Base-by-base conservation (phyloP, 2,888 invertebrate genomes). In the Acanthosepion esculentum region DNA sequence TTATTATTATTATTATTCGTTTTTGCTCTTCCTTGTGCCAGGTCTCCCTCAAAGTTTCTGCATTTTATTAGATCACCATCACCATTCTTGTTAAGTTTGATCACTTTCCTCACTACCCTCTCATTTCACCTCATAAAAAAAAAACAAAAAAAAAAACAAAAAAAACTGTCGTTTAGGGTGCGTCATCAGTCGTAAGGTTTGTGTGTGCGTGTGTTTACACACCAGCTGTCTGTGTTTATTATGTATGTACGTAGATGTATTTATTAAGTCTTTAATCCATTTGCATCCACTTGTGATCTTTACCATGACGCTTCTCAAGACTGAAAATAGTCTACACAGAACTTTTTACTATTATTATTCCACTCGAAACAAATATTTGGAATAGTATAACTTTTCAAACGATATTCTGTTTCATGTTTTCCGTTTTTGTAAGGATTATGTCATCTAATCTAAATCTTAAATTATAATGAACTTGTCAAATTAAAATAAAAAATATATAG, bases 211-310 rank as follows among this genome's bases (percentile, higher is more conserved):
- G 7, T 64, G 23, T 59, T 7, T 64, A 50, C 15, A 50, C 29
- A 64, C 64, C 64, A 64, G 64, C 64, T 64, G 64, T 64, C 64
- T 64, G 64, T 64, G 64, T 64, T 64, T 64, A 64, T 64, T 64
- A 8, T 26, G 64, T 64, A 29, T 64, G 64, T 23, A 64, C 64
- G 64, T 64, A 64, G 64, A 64, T 26, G 26, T 64, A 26, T 64
- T 29, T 29, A 64, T 64, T 26, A 64, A 64, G 8, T 23, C 64
- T 64, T 41, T 64, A 64, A 64, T 64, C 64, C 64, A 64, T 26
- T 64, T 26, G 64, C 64, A 64, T 64, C 64, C 64, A 23, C 64
- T 23, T 64, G 7, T 64, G 29, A 64, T 64, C 64, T 64, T 26
- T 7, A 23, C 64, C 64, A 64, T 64, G 64, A 64, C 64, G 26